These are phyloP conservation scores for Dorcus parallelipipedus DNA, from an alignment of 2,888 invertebrate genomes.

Conservation along the genomic window DNA sequence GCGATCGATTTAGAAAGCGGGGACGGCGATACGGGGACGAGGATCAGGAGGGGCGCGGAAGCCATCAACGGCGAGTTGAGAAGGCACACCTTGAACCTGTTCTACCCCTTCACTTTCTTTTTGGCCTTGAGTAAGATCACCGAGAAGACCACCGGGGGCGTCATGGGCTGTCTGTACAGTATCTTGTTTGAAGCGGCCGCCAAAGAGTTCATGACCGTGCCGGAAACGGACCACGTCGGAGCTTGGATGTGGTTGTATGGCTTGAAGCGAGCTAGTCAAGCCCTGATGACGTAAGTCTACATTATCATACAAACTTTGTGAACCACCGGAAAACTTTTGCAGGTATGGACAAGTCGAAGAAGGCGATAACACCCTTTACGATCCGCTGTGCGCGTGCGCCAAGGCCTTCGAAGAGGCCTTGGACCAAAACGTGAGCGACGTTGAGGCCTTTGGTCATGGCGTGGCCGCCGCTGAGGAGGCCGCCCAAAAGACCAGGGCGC, in stretches of 20 bases:
- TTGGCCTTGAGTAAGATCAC: slow-evolving; percentile 55
- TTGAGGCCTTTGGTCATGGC: slow-evolving; percentile 43
- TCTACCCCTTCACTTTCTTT: slow-evolving; percentile 40
- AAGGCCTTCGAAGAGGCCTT: slow-evolving; percentile 31
- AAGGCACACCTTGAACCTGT: slow-evolving; percentile 17
- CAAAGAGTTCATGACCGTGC: slow-evolving; percentile 46
- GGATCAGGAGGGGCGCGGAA: slow-evolving; percentile 37
- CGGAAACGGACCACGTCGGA: slow-evolving; percentile 28
- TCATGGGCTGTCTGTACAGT: slow-evolving; percentile 76
- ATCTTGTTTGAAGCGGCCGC: slow-evolving; percentile 68
- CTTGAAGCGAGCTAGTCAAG: slow-evolving; percentile 50
- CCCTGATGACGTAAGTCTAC: slow-evolving; percentile 45
- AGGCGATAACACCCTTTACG: slow-evolving; percentile 66
- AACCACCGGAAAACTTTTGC: too few species aligned
- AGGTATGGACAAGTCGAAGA: slow-evolving; percentile 61
- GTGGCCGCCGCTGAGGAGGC: slow-evolving; percentile 45
- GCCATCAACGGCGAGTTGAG: slow-evolving; percentile 31
- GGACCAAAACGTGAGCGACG: slow-evolving; percentile 23
- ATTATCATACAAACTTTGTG: not conserved
- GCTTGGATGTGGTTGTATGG: slow-evolving; percentile 49
- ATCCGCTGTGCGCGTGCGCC: slow-evolving; percentile 39
- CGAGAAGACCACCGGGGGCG: slow-evolving; percentile 72
- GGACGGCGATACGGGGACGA: slow-evolving; percentile 71
- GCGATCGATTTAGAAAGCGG: slow-evolving; percentile 67
- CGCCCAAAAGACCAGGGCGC: slow-evolving; percentile 31